Evolutionary conservation across 1,140 invertebrate genomes (phyloP).

Genomic region (Pseudobourletiella spinata): DNA sequence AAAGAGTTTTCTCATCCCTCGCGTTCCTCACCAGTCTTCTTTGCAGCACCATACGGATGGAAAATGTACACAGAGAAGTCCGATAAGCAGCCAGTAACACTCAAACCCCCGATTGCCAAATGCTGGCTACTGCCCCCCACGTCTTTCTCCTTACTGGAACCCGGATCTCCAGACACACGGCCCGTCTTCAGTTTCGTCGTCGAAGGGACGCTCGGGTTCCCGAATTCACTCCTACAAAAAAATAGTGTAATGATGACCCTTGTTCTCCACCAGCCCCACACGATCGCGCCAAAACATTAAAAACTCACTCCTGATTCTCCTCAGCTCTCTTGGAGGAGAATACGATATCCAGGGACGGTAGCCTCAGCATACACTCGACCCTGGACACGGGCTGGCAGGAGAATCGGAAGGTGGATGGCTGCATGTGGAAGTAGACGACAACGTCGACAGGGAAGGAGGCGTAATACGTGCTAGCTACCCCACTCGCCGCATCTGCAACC

Average conservation of each 20-base stretch:
- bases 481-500: constrained; percentile 18
- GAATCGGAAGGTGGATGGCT: constrained; percentile 90
- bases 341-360: constrained; percentile 88
- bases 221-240: constrained; percentile 20
- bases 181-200: not conserved
- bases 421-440: constrained; percentile 96
- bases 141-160: constrained; percentile 35
- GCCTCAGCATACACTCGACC: constrained; percentile 90
- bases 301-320: constrained; percentile 44
- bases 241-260: not conserved
- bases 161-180: not conserved
- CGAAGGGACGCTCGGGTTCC: not conserved
- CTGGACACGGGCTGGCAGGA: constrained; percentile 89
- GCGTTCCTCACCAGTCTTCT: constrained; percentile 59
- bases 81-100: constrained; percentile 85
- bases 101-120: constrained; percentile 71
- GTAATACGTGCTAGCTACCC: constrained; percentile 45
- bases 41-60: constrained; percentile 88
- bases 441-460: constrained; percentile 96
- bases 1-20: no score
- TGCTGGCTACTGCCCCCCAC: constrained; percentile 37
- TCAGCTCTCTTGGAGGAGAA: constrained; percentile 83
- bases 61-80: constrained; percentile 97
- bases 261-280: no score
- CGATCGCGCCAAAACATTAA: not conserved